phyloP scores from a whole-genome alignment of 2,888 invertebrate genomes.

The Acholoe squamosa region DNA sequence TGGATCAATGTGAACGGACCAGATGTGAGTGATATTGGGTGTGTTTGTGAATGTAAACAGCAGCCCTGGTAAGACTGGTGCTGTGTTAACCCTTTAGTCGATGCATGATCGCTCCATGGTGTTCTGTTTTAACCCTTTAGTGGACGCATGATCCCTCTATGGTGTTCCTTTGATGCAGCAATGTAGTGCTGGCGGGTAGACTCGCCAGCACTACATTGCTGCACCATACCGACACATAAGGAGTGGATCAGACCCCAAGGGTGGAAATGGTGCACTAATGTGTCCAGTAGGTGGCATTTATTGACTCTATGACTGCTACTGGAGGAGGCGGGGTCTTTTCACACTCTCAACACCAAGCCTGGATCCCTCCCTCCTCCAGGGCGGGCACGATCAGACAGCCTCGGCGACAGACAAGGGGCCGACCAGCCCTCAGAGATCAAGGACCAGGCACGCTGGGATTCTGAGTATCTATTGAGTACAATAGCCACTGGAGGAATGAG shows the following conservation, averaged over 20 bases:
- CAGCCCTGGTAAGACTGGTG: conserved; percentile 6
- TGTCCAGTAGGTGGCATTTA: no score
- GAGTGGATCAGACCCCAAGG: no score
- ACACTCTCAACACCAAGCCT: neutral
- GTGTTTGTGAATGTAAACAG: neutral
- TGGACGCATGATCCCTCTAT: no score
- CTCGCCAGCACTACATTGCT: no score
- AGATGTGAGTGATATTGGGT: neutral
- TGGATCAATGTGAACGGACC: conserved; percentile 10
- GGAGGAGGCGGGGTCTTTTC: neutral
- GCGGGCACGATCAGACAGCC: conserved; percentile 12
- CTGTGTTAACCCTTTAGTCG: neutral
- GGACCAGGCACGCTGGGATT: neutral
- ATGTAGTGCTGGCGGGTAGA: no score
- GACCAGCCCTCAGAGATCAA: neutral
- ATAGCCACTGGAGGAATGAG: neutral
- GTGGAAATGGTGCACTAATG: no score
- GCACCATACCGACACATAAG: no score
- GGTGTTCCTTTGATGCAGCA: no score
- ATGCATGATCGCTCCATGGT: no score
- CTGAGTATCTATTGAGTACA: neutral
- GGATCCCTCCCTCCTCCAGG: conserved; percentile 16
- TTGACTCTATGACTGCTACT: no score
- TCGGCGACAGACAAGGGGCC: conserved; percentile 7
- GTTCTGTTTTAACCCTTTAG: no score